Percentiles rank a stretch among this genome's conserved stretches.
Evolutionary conservation across 2,113 vertebrate species (phyloP).

Genomic region (Odontesthes bonariensis): DNA sequence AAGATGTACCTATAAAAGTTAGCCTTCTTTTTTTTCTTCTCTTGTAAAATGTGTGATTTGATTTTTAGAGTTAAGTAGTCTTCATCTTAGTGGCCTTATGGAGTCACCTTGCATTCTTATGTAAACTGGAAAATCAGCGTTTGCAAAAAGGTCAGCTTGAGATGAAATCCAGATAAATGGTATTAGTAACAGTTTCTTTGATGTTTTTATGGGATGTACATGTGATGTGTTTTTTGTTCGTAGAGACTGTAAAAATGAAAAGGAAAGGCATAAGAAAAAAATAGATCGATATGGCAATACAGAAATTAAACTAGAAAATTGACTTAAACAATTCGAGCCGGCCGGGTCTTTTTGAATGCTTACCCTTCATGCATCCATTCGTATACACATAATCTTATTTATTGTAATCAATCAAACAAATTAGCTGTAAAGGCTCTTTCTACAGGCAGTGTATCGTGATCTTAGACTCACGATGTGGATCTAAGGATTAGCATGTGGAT

Average conservation of each 20-base stretch:
- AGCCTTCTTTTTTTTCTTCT: too few relatives aligned
- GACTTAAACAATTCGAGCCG: not conserved
- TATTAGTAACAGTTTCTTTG: not conserved
- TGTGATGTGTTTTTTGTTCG: not conserved
- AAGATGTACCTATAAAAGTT: too few relatives aligned
- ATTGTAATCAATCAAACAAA: not conserved
- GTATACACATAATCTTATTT: not conserved
- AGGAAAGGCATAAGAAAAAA: not conserved
- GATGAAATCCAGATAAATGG: not conserved
- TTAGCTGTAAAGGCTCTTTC: not conserved
- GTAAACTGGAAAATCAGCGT: not conserved
- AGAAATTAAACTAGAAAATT: conserved; percentile 9
- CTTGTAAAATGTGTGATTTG: not conserved
- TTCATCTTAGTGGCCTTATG: not conserved
- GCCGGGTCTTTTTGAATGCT: not conserved
- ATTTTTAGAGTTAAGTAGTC: not conserved
- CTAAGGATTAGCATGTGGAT: not conserved
- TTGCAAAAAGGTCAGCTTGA: not conserved
- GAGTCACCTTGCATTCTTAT: not conserved
- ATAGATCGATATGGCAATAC: not conserved
- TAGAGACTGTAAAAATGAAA: not conserved
- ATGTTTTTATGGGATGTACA: not conserved
- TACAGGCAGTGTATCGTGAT: not conserved
- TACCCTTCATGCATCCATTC: not conserved
- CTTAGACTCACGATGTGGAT: not conserved